phyloP scores from a whole-genome alignment of 2,113 vertebrate species.

The Solenodon paradoxus region DNA sequence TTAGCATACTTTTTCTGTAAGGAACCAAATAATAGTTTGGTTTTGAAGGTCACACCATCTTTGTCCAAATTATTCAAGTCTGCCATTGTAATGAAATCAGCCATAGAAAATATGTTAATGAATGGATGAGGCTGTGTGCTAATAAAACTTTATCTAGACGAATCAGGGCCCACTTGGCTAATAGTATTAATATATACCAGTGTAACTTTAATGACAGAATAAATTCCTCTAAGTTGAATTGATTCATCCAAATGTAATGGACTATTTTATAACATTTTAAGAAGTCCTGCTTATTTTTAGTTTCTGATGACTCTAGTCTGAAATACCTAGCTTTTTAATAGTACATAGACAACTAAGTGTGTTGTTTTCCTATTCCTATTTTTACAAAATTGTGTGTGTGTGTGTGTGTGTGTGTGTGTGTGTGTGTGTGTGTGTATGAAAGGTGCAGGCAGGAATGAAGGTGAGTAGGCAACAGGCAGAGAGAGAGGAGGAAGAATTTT shows the following conservation, averaged over 20 bases:
- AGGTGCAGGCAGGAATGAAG: too few relatives aligned
- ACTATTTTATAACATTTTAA: neutral
- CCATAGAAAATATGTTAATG: neutral
- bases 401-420: too few relatives aligned
- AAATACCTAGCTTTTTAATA: neutral
- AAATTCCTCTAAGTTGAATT: neutral
- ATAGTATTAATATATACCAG: neutral
- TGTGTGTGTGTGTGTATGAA: too few relatives aligned
- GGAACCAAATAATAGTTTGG: neutral
- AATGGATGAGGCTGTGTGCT: neutral
- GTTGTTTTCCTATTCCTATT: neutral
- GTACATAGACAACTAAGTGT: neutral
- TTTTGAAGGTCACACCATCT: neutral
- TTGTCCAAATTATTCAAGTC: neutral
- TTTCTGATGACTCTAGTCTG: neutral
- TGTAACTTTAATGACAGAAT: neutral
- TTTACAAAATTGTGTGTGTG: too few relatives aligned
- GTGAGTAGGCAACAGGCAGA: too few relatives aligned
- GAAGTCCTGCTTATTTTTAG: neutral
- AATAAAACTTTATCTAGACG: neutral
- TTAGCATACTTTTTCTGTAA: neutral
- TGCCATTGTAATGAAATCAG: neutral
- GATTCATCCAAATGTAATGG: neutral
- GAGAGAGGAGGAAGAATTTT: too few relatives aligned
- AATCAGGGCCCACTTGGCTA: neutral